Evolutionary conservation across 2,113 vertebrate genomes (phyloP).

Genomic region (Terrapene triunguis): DNA sequence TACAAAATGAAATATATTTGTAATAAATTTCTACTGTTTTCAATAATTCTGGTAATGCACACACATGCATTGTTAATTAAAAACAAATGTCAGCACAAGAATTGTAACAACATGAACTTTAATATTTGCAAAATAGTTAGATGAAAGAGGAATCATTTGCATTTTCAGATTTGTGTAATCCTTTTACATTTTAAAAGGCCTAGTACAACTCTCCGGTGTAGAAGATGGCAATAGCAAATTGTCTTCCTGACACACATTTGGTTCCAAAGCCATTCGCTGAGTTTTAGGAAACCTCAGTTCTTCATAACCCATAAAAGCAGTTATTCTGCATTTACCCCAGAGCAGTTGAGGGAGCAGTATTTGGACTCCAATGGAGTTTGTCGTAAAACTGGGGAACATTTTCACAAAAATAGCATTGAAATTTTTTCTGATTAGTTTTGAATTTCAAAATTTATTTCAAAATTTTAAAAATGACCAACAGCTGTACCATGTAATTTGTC

Average conservation of each 20-base stretch:
- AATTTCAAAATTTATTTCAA: not conserved
- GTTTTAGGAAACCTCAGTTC: not conserved
- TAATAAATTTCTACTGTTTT: not conserved
- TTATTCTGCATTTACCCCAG: not conserved
- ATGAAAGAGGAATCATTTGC: not conserved
- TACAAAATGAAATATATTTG: not conserved
- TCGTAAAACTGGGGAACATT: not conserved
- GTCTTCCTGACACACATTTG: not conserved
- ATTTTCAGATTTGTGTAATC: not conserved
- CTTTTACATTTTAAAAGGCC: not conserved
- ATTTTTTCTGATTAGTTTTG: not conserved
- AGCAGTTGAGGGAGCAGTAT: not conserved
- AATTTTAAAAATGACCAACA: not conserved
- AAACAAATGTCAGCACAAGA: not conserved
- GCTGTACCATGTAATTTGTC: not conserved
- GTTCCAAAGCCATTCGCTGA: not conserved
- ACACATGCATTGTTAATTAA: not conserved
- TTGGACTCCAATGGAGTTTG: not conserved
- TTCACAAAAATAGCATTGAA: not conserved
- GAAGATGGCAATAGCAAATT: not conserved
- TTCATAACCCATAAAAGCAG: accelerated
- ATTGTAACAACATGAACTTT: not conserved
- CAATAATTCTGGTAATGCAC: not conserved
- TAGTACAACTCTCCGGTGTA: not conserved
- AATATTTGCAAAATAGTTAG: not conserved